Evolutionary conservation across 2,888 invertebrate genomes (phyloP).

Genomic region (Nephrotoma appendiculata): DNA sequence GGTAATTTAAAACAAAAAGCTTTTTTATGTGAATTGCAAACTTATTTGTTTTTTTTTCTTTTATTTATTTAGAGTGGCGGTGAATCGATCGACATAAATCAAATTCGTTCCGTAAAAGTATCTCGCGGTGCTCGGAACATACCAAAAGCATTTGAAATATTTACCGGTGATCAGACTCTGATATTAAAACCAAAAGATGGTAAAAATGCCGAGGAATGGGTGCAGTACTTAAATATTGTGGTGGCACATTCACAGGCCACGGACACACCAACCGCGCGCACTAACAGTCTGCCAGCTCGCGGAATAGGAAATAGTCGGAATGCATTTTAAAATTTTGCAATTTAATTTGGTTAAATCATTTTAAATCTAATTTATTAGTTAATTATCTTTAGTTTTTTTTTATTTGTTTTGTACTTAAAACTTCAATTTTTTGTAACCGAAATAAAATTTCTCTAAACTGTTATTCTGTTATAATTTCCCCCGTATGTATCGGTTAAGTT

Average conservation of each 20-base stretch:
- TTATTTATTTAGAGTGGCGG: constrained; percentile 54
- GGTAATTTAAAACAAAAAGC: constrained; percentile 45
- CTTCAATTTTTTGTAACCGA: neutral
- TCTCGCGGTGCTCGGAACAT: constrained; percentile 81
- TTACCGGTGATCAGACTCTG: constrained; percentile 82
- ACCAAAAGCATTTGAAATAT: constrained; percentile 93
- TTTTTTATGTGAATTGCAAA: neutral
- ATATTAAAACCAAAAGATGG: constrained; percentile 90
- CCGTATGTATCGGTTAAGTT: neutral
- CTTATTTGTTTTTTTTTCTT: neutral
- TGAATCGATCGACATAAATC: constrained; percentile 78
- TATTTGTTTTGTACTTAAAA: neutral
- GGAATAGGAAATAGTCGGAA: constrained; percentile 12
- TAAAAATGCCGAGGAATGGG: constrained; percentile 92
- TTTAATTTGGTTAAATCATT: neutral
- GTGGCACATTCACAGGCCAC: constrained; percentile 55
- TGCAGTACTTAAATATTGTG: constrained; percentile 85
- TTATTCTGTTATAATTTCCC: neutral
- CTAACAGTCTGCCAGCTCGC: constrained; percentile 33
- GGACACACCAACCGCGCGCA: constrained; percentile 31
- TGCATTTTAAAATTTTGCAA: constrained; percentile 8
- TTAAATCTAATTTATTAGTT: neutral
- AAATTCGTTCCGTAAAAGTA: constrained; percentile 89
- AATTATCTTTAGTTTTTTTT: neutral
- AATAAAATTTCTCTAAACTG: neutral